phyloP scores from a whole-genome alignment of 2,797 vertebrate species.

The Poecilia gillii region DNA sequence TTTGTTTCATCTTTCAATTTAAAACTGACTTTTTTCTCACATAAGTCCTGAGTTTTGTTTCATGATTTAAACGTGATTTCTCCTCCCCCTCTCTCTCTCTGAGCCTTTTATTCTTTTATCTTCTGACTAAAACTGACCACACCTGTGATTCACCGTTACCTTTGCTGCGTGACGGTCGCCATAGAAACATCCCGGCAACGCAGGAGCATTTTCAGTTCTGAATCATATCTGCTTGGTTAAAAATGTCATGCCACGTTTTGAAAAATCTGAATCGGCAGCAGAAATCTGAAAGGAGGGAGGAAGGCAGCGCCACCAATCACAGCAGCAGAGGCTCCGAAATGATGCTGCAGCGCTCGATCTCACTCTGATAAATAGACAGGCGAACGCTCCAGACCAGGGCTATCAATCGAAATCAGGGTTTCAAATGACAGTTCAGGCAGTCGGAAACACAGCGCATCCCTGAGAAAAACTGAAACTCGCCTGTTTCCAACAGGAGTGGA shows the following conservation, averaged over 20 bases:
- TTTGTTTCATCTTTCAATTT: not conserved
- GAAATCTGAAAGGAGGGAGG: not conserved
- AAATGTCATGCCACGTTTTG: not conserved
- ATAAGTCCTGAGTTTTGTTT: not conserved
- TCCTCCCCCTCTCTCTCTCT: not conserved
- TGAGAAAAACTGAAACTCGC: not conserved
- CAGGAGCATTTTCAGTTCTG: not conserved
- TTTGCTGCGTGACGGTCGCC: not conserved
- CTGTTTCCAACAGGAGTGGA: not conserved
- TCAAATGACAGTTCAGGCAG: not conserved
- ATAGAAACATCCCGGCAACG: not conserved
- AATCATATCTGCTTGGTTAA: constrained; percentile 1
- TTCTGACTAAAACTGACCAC: not conserved
- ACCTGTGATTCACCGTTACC: not conserved
- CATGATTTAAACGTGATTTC: not conserved
- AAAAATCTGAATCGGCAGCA: not conserved
- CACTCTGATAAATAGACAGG: not conserved
- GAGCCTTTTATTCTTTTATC: not conserved
- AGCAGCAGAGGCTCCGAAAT: not conserved
- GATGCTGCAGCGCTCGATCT: not conserved
- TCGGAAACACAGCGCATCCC: not conserved
- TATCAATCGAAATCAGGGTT: constrained; percentile 1
- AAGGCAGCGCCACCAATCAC: not conserved
- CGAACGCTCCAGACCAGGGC: not conserved
- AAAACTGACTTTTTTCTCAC: not conserved